Conservation (phyloP, 2,888 invertebrate genomes). For the Kryphioiulus occultus region DNA sequence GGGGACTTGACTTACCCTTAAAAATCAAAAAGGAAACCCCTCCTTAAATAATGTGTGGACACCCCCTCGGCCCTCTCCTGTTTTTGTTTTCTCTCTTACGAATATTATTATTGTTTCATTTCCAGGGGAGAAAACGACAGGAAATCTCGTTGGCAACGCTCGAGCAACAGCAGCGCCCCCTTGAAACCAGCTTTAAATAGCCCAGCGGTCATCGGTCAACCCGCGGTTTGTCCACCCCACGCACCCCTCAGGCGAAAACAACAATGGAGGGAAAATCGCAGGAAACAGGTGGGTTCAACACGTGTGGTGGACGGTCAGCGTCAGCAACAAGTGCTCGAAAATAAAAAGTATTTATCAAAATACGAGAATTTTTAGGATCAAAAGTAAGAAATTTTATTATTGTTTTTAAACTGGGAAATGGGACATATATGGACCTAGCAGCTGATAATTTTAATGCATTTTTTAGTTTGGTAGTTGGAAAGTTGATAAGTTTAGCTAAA, state of each 20-base stretch:
- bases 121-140: neutral
- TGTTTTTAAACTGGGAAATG: too few relatives aligned
- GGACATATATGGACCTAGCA: too few relatives aligned
- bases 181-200: too few relatives aligned
- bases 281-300: conserved; percentile 13
- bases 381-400: too few relatives aligned
- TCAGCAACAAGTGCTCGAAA: neutral
- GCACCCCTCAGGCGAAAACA: neutral
- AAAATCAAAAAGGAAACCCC: neutral
- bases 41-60: neutral
- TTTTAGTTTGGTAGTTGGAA: too few relatives aligned
- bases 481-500: too few relatives aligned
- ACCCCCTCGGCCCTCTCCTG: neutral
- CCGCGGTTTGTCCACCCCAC: neutral
- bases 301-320: neutral
- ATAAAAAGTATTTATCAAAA: too few relatives aligned
- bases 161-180: neutral
- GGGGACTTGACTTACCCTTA: neutral
- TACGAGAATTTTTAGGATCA: too few relatives aligned
- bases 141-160: neutral
- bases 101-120: neutral
- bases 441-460: too few relatives aligned
- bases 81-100: neutral
- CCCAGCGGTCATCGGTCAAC: neutral
- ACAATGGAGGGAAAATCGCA: neutral